Percentiles rank a stretch among this genome's conserved stretches.
Evolutionary conservation across 35 echinoderm and acorn worm genomes (phyloP).

Genomic region (Lytechinus variegatus): DNA sequence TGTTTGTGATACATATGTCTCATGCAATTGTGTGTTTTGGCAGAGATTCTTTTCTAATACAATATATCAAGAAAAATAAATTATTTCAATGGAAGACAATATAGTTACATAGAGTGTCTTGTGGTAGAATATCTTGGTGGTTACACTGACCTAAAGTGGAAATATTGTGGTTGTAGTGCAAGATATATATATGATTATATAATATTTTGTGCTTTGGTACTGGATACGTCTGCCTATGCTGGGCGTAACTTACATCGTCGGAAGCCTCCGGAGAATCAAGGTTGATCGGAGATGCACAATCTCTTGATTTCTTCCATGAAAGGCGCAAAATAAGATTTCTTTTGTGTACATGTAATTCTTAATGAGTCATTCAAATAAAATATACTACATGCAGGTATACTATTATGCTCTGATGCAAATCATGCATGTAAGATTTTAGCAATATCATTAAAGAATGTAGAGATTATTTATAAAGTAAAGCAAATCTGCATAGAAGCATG

Average conservation of each 20-base stretch:
- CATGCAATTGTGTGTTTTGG: background rate
- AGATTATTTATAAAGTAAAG: too few relatives aligned
- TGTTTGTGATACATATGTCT: background rate
- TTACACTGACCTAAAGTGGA: background rate
- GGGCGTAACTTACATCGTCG: slow-evolving; percentile 9
- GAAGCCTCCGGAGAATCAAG: background rate
- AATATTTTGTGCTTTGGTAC: background rate
- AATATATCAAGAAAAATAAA: too few relatives aligned
- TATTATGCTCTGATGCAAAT: too few relatives aligned
- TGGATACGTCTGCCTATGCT: background rate
- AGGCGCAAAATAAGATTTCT: background rate
- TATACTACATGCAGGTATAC: too few relatives aligned
- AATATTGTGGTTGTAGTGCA: background rate
- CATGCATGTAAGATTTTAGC: too few relatives aligned
- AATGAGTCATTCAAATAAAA: background rate
- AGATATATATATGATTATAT: background rate
- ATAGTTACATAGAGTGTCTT: too few relatives aligned
- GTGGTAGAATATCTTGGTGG: background rate
- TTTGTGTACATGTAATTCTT: background rate
- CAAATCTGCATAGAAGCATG: too few relatives aligned
- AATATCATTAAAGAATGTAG: too few relatives aligned
- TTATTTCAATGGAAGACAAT: too few relatives aligned
- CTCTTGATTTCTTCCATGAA: slow-evolving; percentile 29
- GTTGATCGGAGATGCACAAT: slow-evolving; percentile 43
- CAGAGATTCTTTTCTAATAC: background rate